Conservation (phyloP, 2,888 invertebrate genomes). For the Drosophila meridionalis region DNA sequence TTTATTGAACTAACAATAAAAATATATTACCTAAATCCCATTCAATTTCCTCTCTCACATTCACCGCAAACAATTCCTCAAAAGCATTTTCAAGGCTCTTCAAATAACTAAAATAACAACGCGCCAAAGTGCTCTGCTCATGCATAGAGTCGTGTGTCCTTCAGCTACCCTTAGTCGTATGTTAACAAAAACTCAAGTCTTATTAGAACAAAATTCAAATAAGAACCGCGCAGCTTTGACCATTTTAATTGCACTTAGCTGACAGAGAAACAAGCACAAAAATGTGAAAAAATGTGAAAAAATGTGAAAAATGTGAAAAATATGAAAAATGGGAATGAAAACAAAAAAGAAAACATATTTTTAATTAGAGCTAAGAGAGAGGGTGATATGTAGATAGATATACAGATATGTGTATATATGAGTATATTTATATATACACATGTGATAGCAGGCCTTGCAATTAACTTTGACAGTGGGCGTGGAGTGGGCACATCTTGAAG, state of each 20-base stretch:
- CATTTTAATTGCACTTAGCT: conserved; percentile 61
- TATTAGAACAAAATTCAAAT: conserved; percentile 5
- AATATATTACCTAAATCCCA: no score
- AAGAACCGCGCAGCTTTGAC: conserved; percentile 32
- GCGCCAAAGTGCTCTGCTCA: background rate
- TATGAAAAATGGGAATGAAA: conserved; percentile 19
- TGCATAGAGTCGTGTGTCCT: conserved; percentile 1
- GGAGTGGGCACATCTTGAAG: conserved; percentile 35
- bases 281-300: conserved; percentile 1
- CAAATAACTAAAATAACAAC: background rate
- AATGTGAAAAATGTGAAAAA: background rate
- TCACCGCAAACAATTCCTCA: background rate
- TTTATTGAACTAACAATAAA: no score
- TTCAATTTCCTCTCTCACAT: background rate
- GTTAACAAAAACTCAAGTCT: conserved; percentile 3
- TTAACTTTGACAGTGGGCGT: conserved; percentile 69
- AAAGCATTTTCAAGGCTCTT: conserved; percentile 1
- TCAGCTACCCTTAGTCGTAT: background rate
- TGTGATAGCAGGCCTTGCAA: conserved; percentile 63
- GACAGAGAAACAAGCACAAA: conserved; percentile 6
- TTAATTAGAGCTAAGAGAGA: conserved; percentile 62
- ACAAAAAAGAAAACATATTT: conserved; percentile 37
- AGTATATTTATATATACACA: background rate
- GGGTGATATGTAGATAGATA: background rate
- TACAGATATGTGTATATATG: background rate